Evolutionary conservation across 1,140 invertebrate genomes (phyloP), one percentile per base, ranked within the genome.

Genomic region (Leptestheria dahalacensis): DNA sequence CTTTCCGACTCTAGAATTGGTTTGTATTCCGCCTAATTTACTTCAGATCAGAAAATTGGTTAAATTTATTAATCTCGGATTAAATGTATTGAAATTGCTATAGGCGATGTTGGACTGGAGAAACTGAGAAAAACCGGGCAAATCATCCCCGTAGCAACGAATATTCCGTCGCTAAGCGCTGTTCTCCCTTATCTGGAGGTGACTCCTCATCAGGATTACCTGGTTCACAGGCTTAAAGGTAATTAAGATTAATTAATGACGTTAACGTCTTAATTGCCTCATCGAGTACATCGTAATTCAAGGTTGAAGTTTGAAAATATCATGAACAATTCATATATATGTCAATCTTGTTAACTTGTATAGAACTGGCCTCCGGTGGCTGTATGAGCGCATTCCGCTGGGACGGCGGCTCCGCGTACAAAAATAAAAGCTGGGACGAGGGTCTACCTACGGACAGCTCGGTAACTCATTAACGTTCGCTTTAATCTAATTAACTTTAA

Each of bases 381-480:
- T 87, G 84, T 65, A 83, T 91, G 77, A 83, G 83, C 60, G 83
- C 86, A 60, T 91, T 82, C 66, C 80, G 79, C 61, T 91, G 88
- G 87, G 85, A 87, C 71, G 75, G 79, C 51, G 76, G 76, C 9
- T 79, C 82, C 15, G 70, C 72, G 47, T 81, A 81, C 64, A 81
- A 85, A 68, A 80, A 80, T 2, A 84, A 86, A 70, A 76, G 79
- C 28, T 90, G 87, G 86, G 83, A 82, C 62, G 79, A 83, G 52
- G 81, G 84, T 66, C 72, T 88, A 61, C 85, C 87, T 41, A 86
- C 85, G 20, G 88, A 91, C 73, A 77, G 85, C 54, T 79, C 80
- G 24, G 85, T 88, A 75, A 78, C 76, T 41, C 6, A n/a, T n/a
- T n/a, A n/a, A n/a, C n/a, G n/a, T n/a, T n/a, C n/a, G n/a, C n/a